Base-by-base conservation (phyloP, 2,888 invertebrate species). In the Aricia artaxerxes region DNA sequence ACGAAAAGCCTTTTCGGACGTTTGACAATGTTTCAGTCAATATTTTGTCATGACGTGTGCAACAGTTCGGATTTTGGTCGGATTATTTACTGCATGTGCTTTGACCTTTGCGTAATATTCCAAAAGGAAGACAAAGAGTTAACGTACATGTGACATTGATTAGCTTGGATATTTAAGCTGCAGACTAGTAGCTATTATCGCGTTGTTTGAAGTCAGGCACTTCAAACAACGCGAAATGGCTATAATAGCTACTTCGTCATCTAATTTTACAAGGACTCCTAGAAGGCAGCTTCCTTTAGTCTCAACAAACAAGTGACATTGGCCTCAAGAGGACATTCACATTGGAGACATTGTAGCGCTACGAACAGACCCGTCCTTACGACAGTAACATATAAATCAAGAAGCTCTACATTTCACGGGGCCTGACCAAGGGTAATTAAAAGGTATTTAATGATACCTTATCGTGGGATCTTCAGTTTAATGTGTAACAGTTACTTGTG, bases 401-500 rank as follows among this genome's bases (percentile, higher is more conserved):
- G 69, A 38, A 69, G 69, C 69, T 35, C 69, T 35, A 69, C 35
- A 69, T 69, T 69, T 69, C 69, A 69, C 24, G 35, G 69, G 38
- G 35, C 5, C 4, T 38, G 69, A 24, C 69, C 69, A 38, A 1
- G 31, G 1, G 69, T 38, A 38, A 69, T 69, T 69, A 69, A 69
- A 69, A 69, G 5, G 69, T 69, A 69, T 69, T 69, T 69, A 69
- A 69, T 69, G 69, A 69, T 69, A 35, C 1, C 69, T 35, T 69
- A 35, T 69, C 35, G 69, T 69, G 69, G 16, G 35, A 69, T 38
- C 69, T 35, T 38, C 13, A 38, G 69, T 38, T 69, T 7, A 11
- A 35, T 5, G 13, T 69, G 69, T 69, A 13, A 38, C 35, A 69
- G 69, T 35, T 5, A 69, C 69, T 69, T 69, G 69, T 5, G 69